Base-by-base conservation (phyloP, 2,888 invertebrate species). In the Graphium colonna region DNA sequence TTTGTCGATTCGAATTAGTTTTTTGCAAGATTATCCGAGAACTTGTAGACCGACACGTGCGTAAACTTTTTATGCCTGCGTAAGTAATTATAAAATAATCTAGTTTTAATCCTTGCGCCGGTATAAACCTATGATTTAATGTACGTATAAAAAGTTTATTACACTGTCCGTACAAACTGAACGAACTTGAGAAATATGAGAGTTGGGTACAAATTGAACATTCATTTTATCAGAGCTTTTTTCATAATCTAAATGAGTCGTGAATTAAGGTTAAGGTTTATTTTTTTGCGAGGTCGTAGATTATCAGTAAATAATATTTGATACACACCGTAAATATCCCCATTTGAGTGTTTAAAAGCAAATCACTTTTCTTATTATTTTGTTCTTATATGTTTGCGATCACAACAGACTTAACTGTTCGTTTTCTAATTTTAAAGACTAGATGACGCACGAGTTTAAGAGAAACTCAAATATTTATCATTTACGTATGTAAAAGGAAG, bases 211-310 rank as follows among this genome's bases (percentile, higher is more conserved):
- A 10, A 9, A 31, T 1, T 9, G 8, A 31, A 9, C 1, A 31
- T 9, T 7, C 1, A 7, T 31, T 31, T 31, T 31, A 7, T 3
- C 31, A 36, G 2, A 10, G n/a, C 13, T 36, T 36, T 12, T 36
- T 36, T 21, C 36, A 12, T n/a, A n/a, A 12, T 36, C 7, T 3
- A 36, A 26, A n/a, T 13, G 17, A 36, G 2, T 21, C 5, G 3
- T 3, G 38, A 26, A 52, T 47, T 47, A 17, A 52, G 46, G 28
- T 47, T 46, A 52, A 52, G 46, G 52, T 33, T 31, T n/a, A n/a
- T 2, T 36, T 7, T 42, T 45, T 36, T 17, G 38, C 52, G 26
- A 52, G 47, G 52, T 47, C 52, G 47, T 12, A 4, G 47, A 52
- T 52, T 52, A 45, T 26, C 15, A 33, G 33, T n/a, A 33, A n/a